Evolutionary conservation across 2,888 invertebrate species (phyloP).

Genomic region (Caenorhabditis imperialis): DNA sequence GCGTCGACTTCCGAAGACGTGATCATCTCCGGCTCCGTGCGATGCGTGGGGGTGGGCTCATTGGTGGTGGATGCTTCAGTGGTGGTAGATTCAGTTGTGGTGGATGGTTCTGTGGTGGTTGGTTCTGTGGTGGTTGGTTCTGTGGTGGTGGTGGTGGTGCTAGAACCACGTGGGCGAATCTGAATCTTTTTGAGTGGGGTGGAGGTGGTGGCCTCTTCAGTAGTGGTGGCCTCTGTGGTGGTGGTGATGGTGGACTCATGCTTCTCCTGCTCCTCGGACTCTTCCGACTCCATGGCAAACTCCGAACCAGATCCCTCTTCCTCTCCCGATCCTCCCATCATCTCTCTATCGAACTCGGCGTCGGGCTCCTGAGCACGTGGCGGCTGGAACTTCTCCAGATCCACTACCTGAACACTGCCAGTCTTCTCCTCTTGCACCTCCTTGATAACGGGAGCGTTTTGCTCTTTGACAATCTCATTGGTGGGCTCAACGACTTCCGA

Average conservation of each 20-base stretch:
- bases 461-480: too few relatives aligned
- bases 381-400: slow-evolving; percentile 31
- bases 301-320: neutral
- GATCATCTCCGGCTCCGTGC: slow-evolving; percentile 20
- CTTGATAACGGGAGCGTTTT: slow-evolving; percentile 27
- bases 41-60: slow-evolving; percentile 9
- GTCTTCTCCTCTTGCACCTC: slow-evolving; percentile 37
- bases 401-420: slow-evolving; percentile 19
- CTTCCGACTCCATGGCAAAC: slow-evolving; percentile 8
- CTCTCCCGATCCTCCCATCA: slow-evolving; percentile 2
- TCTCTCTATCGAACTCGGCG: slow-evolving; percentile 33
- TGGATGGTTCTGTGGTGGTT: slow-evolving; percentile 19
- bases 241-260: neutral
- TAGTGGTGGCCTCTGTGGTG: neutral
- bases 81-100: slow-evolving; percentile 34
- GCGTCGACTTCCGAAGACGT: slow-evolving; percentile 23
- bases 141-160: slow-evolving; percentile 33
- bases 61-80: slow-evolving; percentile 35
- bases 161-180: slow-evolving; percentile 27
- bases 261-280: slow-evolving; percentile 5
- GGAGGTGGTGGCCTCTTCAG: slow-evolving; percentile 8
- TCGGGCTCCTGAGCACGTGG: slow-evolving; percentile 17
- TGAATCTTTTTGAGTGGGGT: slow-evolving; percentile 48
- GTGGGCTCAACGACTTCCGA: too few relatives aligned
- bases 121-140: slow-evolving; percentile 13